Evolutionary conservation across 2,113 vertebrate species (phyloP).

Genomic region (Mesoclemmys tuberculata): DNA sequence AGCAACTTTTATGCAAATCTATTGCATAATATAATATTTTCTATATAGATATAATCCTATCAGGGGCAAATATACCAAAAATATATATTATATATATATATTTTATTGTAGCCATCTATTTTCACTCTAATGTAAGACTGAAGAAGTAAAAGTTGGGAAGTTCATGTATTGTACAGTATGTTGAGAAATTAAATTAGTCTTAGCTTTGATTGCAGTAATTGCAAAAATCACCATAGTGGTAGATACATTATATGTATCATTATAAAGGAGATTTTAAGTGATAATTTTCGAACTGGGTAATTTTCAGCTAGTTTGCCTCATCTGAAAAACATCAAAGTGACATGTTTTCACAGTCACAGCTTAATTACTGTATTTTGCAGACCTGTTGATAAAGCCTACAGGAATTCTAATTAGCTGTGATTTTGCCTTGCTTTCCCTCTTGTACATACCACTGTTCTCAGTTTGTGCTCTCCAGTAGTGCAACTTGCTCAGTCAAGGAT

Average conservation of each 20-base stretch:
- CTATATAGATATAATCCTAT: neutral
- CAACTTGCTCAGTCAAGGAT: slow-evolving; percentile 66
- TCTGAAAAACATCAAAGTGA: slow-evolving; percentile 63
- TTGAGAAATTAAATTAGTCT: slow-evolving; percentile 60
- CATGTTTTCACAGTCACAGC: slow-evolving; percentile 66
- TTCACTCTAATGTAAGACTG: neutral
- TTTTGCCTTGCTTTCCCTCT: slow-evolving; percentile 62
- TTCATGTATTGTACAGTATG: slow-evolving; percentile 29
- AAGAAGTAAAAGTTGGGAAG: slow-evolving; percentile 15
- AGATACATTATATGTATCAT: neutral
- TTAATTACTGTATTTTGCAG: slow-evolving; percentile 75
- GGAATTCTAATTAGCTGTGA: slow-evolving; percentile 74
- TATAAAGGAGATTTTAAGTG: slow-evolving; percentile 39
- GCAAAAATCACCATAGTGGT: slow-evolving; percentile 34
- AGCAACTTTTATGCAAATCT: neutral
- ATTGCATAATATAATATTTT: neutral
- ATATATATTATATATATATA: neutral
- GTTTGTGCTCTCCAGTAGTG: slow-evolving; percentile 39
- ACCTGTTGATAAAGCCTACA: slow-evolving; percentile 73
- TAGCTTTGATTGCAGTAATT: slow-evolving; percentile 58
- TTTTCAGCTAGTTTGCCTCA: slow-evolving; percentile 55
- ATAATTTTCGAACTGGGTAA: slow-evolving; percentile 54
- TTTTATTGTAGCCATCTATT: neutral
- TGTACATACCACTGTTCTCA: slow-evolving; percentile 57
- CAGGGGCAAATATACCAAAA: neutral